Conservation (phyloP, 2,888 invertebrate genomes). For the Sphecodes monilicornis region DNA sequence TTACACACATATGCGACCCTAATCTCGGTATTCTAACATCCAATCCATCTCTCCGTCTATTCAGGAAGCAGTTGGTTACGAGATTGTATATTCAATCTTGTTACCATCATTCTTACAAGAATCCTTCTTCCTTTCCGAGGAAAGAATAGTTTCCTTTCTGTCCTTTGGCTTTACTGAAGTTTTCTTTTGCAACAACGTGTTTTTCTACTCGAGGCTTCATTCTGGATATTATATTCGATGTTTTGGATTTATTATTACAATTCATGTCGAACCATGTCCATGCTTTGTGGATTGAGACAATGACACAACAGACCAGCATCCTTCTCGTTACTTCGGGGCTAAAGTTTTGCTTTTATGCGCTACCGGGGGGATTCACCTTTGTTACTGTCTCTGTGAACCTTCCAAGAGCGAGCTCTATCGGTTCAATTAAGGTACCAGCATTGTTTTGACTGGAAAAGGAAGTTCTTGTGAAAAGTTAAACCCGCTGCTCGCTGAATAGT, state of each 20-base stretch:
- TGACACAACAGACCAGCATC: neutral
- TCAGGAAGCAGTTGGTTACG: too few species aligned
- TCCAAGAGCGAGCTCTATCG: slow-evolving; percentile 2
- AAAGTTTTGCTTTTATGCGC: neutral
- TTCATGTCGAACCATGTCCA: neutral
- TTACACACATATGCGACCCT: too few species aligned
- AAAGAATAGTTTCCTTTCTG: neutral
- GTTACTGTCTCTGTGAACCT: slow-evolving; percentile 27
- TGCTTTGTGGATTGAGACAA: neutral
- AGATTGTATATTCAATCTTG: too few species aligned
- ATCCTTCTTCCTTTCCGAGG: neutral
- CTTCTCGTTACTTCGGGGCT: neutral
- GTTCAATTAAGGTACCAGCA: slow-evolving; percentile 30
- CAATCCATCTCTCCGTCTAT: too few species aligned
- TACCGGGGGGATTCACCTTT: slow-evolving; percentile 1
- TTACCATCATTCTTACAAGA: too few species aligned
- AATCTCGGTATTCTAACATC: too few species aligned
- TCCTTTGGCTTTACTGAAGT: neutral
- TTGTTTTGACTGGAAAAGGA: slow-evolving; percentile 36
- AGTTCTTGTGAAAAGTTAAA: slow-evolving; percentile 5
- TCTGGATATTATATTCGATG: neutral
- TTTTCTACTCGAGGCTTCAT: neutral
- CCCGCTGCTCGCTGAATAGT: neutral
- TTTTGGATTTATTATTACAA: neutral
- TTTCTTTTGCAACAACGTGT: neutral